Evolutionary conservation across 2,888 invertebrate species (phyloP).

Genomic region (Drosophila mimica): DNA sequence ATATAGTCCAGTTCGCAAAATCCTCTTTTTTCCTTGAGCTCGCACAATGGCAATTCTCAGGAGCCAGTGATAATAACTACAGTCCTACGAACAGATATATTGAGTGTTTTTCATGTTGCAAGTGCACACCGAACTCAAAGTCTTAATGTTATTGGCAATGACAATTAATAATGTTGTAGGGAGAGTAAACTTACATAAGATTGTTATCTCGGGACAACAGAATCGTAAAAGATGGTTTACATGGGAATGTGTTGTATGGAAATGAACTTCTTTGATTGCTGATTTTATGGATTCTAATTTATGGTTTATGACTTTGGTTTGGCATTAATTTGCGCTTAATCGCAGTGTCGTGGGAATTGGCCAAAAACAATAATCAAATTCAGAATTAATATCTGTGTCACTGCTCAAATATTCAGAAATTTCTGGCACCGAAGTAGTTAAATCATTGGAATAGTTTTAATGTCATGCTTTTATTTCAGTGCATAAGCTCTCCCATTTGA

Average conservation of each 20-base stretch:
- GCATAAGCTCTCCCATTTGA: conserved; percentile 46
- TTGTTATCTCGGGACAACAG: conserved; percentile 30
- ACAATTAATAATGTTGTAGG: conserved; percentile 46
- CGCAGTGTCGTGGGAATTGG: conserved; percentile 6
- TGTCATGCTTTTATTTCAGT: conserved; percentile 28
- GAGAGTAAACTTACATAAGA: conserved; percentile 30
- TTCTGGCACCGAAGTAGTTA: conserved; percentile 32
- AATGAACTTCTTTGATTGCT: conserved; percentile 31
- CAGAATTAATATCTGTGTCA: conserved; percentile 37
- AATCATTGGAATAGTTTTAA: conserved; percentile 42
- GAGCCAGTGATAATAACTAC: conserved; percentile 2
- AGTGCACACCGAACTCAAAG: conserved; percentile 13
- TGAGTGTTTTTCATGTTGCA: background rate
- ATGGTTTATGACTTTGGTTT: conserved; percentile 36
- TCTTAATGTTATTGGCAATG: background rate
- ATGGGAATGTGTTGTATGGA: conserved; percentile 18
- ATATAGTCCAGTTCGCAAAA: conserved; percentile 22
- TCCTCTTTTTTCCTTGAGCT: conserved; percentile 27
- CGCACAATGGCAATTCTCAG: background rate
- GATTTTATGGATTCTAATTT: conserved; percentile 54
- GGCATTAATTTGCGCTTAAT: conserved; percentile 37
- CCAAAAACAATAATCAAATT: conserved; percentile 12
- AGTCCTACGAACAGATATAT: too few relatives aligned
- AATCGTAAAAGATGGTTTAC: conserved; percentile 40
- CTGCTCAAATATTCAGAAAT: conserved; percentile 46